Percentiles rank a stretch among this genome's conserved stretches.
Conservation (phyloP, 2,888 invertebrate species). For the Resseliella maxima region DNA sequence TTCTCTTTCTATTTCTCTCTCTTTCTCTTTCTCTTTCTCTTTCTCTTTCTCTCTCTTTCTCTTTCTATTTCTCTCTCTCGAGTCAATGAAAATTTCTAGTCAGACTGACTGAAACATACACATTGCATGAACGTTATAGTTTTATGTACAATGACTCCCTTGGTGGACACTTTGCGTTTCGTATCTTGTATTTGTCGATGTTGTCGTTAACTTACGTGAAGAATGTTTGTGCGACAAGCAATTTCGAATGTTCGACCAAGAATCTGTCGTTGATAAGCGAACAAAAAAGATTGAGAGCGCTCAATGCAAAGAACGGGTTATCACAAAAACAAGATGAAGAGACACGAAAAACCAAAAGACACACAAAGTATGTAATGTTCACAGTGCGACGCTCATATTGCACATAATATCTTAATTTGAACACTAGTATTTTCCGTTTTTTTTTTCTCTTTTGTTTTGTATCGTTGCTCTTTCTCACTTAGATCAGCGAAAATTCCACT, state of each 20-base stretch:
- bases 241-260: neutral
- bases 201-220: neutral
- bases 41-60: no score
- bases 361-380: slow-evolving; percentile 32
- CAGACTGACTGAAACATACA: neutral
- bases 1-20: no score
- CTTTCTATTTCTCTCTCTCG: no score
- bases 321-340: slow-evolving; percentile 6
- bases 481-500: slow-evolving; percentile 37
- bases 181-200: neutral
- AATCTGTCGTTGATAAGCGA: slow-evolving; percentile 51
- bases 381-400: slow-evolving; percentile 35
- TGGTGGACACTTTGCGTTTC: slow-evolving; percentile 46
- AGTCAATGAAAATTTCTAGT: no score
- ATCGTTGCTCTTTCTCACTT: neutral
- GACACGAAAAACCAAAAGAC: slow-evolving; percentile 1
- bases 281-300: neutral
- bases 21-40: no score
- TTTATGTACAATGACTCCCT: slow-evolving; percentile 51
- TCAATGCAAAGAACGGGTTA: slow-evolving; percentile 1
- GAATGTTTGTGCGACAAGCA: neutral
- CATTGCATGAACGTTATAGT: neutral
- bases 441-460: neutral
- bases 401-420: slow-evolving; percentile 54
- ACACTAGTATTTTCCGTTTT: no score